A percentile compares a stretch with the other conserved stretches of the same genome.
phyloP scores from a whole-genome alignment of 2,113 vertebrate species.

The Scatophagus argus region DNA sequence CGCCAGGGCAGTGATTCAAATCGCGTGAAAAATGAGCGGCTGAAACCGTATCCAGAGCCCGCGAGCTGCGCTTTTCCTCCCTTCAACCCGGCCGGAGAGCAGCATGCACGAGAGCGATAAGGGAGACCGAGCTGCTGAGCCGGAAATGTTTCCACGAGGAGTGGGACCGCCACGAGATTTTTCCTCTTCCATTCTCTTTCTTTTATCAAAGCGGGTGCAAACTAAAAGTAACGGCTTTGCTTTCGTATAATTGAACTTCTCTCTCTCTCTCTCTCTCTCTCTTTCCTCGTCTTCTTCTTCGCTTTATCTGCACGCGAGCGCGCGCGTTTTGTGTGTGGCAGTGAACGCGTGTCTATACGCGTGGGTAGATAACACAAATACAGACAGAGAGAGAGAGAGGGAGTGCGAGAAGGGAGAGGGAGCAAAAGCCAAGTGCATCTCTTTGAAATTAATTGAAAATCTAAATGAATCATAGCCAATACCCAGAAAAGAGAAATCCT shows the following conservation, averaged over 20 bases:
- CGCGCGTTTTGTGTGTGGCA: slow-evolving; percentile 27
- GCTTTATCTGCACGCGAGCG: slow-evolving; percentile 28
- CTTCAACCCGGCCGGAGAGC: slow-evolving; percentile 24
- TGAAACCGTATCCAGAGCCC: slow-evolving; percentile 66
- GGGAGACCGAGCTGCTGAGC: slow-evolving; percentile 37
- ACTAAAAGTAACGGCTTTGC: slow-evolving; percentile 61
- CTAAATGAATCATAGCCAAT: neutral
- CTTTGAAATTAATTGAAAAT: slow-evolving; percentile 10
- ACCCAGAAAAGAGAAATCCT: neutral
- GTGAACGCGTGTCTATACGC: slow-evolving; percentile 44
- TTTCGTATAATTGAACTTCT: slow-evolving; percentile 64
- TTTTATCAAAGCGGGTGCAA: slow-evolving; percentile 44
- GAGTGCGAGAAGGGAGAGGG: neutral
- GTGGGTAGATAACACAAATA: slow-evolving; percentile 70
- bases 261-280: slow-evolving; percentile 6
- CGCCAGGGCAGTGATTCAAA: slow-evolving; percentile 59
- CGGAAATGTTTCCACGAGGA: slow-evolving; percentile 60
- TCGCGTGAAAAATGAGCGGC: slow-evolving; percentile 69
- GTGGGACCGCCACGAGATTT: neutral
- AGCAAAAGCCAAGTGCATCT: slow-evolving; percentile 43
- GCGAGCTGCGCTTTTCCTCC: slow-evolving; percentile 18
- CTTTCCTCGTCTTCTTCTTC: slow-evolving; percentile 2
- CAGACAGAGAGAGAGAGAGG: neutral
- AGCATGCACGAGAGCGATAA: slow-evolving; percentile 57
- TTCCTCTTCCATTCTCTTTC: neutral